Conservation (phyloP, 1,140 invertebrate genomes). For the Amyelois transitella region DNA sequence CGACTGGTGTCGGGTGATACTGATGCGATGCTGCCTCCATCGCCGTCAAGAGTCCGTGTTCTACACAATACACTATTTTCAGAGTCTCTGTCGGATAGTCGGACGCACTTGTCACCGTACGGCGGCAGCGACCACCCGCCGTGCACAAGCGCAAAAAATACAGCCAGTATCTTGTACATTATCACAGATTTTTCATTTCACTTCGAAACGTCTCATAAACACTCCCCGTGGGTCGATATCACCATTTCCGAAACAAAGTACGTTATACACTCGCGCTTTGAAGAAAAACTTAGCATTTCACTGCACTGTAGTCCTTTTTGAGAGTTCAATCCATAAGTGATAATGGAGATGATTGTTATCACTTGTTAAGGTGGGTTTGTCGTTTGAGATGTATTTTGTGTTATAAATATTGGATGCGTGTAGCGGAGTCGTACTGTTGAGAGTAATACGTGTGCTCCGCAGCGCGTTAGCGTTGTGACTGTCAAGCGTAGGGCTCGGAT, state of each 20-base stretch:
- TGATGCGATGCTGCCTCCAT: conserved; percentile 78
- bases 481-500: conserved; percentile 50
- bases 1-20: conserved; percentile 79
- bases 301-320: conserved; percentile 44
- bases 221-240: conserved; percentile 72
- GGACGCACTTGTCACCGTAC: conserved; percentile 59
- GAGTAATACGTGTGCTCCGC: conserved; percentile 40
- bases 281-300: conserved; percentile 69
- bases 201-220: conserved; percentile 69
- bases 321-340: conserved; percentile 1
- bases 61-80: conserved; percentile 79
- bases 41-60: conserved; percentile 81
- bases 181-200: conserved; percentile 71
- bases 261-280: conserved; percentile 48
- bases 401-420: conserved; percentile 64
- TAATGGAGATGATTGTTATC: conserved; percentile 1
- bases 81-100: conserved; percentile 36
- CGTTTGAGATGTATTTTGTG: conserved; percentile 47
- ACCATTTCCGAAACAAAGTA: conserved; percentile 74
- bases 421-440: conserved; percentile 34
- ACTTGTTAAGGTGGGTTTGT: conserved; percentile 16
- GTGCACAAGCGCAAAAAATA: conserved; percentile 59
- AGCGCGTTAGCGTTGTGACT: conserved; percentile 63
- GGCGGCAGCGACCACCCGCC: conserved; percentile 48
- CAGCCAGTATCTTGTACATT: conserved; percentile 56